Base-by-base conservation (phyloP, 2,797 vertebrate genomes). In the Sus cebifrons region DNA sequence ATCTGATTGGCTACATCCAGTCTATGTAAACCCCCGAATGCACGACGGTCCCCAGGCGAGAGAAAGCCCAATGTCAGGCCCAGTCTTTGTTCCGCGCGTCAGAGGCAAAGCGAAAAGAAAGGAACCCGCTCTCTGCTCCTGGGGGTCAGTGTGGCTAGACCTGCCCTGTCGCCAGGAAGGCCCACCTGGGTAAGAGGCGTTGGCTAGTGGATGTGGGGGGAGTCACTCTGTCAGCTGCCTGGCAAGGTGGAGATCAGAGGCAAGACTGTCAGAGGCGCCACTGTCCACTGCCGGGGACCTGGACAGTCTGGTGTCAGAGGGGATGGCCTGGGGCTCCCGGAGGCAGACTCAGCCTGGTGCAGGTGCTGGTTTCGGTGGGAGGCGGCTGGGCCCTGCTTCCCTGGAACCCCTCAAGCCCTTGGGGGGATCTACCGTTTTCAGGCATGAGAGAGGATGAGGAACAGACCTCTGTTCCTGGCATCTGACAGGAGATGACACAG, bases 271-370 rank as follows among this genome's bases (percentile, higher is more conserved):
- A 21, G 78, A 16, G 18, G 40, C 29, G 40, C 36, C 36, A 36
- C 2, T 17, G 2, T 36, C 36, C 36, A 36, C 62, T 21, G 18
- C 23, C n/a, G 81, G 25, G 75, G 75, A 4, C 52, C 29, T 21
- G 75, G 29, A 6, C 6, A 15, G 2, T 32, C 29, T 56, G 75
- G n/a, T 6, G 1, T 4, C 20, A 7, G 17, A 4, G 27, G 9
- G 16, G 44, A 3, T 36, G 58, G 60, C 29, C 0, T 2, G 75
- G 20, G 18, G 14, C n/a, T 79, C 20, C 20, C 11, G 27, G 73
- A 9, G 0, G n/a, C 0, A 2, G n/a, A 18, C 54, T 23, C n/a
- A 58, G 54, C n/a, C 54, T 36, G 54, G 58, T 3, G 12, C 17
- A 7, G 29, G 18, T 23, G 52, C 75, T 21, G 20, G 75, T 20